Base-by-base conservation (phyloP, 2,113 vertebrate genomes). In the Tringa solitaria region DNA sequence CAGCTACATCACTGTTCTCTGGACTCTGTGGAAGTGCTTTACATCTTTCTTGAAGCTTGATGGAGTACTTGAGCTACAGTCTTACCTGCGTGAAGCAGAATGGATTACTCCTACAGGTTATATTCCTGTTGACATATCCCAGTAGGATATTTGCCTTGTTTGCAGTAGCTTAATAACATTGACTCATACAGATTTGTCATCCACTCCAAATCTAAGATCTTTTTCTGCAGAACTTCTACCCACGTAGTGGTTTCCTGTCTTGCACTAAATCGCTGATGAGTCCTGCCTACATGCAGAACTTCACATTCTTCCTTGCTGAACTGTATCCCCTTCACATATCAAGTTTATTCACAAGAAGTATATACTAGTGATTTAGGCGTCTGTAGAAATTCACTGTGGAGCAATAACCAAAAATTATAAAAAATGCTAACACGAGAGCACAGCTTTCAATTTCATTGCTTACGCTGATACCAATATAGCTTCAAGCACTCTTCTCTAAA, bases 101-200 rank as follows among this genome's bases (percentile, higher is more conserved):
- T n/a, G 33, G 74, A 94, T 95, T 94, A 96, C 70, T 89, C 69
- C 95, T 87, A 91, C 95, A 97, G 94, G 91, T 97, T 94, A 79
- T 91, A 73, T 76, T 89, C 84, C 89, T 94, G 93, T 94, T 96
- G 94, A 82, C 65, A 76, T 84, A 89, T 91, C 84, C 84, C 94
- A 79, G 94, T 30, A 84, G 94, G 93, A 73, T 82, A 94, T 93
- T 84, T 89, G 69, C 65, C 57, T 89, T 96, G 81, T 94, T 96
- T 96, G 81, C 91, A 82, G 81, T 48, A 93, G 81, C 77, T 89
- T 95, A 96, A 76, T 94, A 95, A 89, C 81, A 89, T 33, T 96
- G 95, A 97, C 77, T 97, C 94, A 95, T 57, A 50, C 74, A 73
- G 69, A 96, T 93, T 97, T 95, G 84, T 88, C 93, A 95, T 79